Percentiles rank a stretch among this genome's conserved stretches.
These are phyloP conservation scores for Lochmaea crataegi DNA, from an alignment of 2,888 invertebrate species.

Conservation along the genomic window DNA sequence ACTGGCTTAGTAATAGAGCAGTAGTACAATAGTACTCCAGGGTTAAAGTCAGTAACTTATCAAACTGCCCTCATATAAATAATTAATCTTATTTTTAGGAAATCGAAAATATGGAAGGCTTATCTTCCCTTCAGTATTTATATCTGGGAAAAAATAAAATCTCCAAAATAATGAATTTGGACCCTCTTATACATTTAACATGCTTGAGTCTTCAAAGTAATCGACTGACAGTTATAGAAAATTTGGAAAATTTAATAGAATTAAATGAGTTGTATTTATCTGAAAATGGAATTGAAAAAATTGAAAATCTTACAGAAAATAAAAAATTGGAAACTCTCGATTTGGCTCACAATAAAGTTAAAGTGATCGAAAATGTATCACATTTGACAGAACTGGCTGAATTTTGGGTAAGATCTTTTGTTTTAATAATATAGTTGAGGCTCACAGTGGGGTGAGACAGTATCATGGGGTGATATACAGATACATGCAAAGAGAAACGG, in stretches of 20 bases:
- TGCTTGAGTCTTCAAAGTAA: conserved; percentile 93
- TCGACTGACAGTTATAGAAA: conserved; percentile 87
- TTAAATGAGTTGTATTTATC: conserved; percentile 92
- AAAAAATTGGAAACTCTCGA: conserved; percentile 85
- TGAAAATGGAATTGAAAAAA: conserved; percentile 86
- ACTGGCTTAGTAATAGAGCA: too few species aligned
- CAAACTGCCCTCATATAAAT: neutral
- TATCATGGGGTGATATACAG: too few species aligned
- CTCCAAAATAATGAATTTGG: conserved; percentile 84
- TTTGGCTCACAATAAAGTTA: conserved; percentile 88
- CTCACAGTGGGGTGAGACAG: too few species aligned
- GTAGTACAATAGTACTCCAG: too few species aligned
- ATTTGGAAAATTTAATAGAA: conserved; percentile 77
- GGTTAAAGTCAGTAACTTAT: too few species aligned
- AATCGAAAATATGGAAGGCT: conserved; percentile 86
- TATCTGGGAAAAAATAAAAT: conserved; percentile 98
- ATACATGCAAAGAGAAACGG: too few species aligned
- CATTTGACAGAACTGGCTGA: conserved; percentile 87
- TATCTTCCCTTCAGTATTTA: conserved; percentile 80
- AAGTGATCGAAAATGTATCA: conserved; percentile 79
- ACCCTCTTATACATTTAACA: conserved; percentile 76
- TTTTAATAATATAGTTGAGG: neutral
- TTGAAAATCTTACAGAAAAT: conserved; percentile 82
- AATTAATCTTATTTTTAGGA: conserved; percentile 67
- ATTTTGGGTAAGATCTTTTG: conserved; percentile 82